Percentiles rank a stretch among this genome's conserved stretches.
These are phyloP conservation scores for Brenthis hecate DNA, from an alignment of 2,888 invertebrate genomes.

Conservation along the genomic window DNA sequence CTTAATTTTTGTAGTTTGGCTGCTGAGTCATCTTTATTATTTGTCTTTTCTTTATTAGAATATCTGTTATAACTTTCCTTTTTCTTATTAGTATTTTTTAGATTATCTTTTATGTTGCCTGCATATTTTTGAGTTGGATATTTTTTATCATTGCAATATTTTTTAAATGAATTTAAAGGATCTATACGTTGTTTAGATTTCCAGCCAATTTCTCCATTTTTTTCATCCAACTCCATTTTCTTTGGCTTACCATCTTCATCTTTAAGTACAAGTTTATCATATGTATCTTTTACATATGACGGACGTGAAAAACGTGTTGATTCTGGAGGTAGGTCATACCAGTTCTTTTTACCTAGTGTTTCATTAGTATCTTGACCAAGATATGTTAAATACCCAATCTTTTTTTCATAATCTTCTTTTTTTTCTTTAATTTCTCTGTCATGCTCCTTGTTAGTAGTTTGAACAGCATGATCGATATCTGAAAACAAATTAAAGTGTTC, in stretches of 20 bases:
- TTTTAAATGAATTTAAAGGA: slow-evolving; percentile 88
- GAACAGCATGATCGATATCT: slow-evolving; percentile 89
- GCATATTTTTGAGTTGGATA: slow-evolving; percentile 41
- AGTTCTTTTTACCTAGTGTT: slow-evolving; percentile 90
- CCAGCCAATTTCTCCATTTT: slow-evolving; percentile 84
- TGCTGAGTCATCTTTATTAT: slow-evolving; percentile 54
- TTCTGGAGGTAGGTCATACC: slow-evolving; percentile 91
- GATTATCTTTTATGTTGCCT: slow-evolving; percentile 43
- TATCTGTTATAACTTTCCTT: slow-evolving; percentile 50
- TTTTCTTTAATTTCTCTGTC: slow-evolving; percentile 95
- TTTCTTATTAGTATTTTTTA: slow-evolving; percentile 50
- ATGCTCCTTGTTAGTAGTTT: slow-evolving; percentile 91
- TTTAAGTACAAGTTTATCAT: slow-evolving; percentile 71
- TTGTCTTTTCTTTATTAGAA: slow-evolving; percentile 39
- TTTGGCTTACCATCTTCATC: slow-evolving; percentile 74
- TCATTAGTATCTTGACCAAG: slow-evolving; percentile 96
- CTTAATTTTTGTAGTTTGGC: slow-evolving; percentile 85
- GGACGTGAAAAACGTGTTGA: slow-evolving; percentile 65
- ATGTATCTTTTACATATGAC: slow-evolving; percentile 68
- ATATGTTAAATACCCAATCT: slow-evolving; percentile 97
- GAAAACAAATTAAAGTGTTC: slow-evolving; percentile 93
- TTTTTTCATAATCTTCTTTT: slow-evolving; percentile 97
- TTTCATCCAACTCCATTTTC: slow-evolving; percentile 58
- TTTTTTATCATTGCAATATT: slow-evolving; percentile 55
- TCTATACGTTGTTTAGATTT: slow-evolving; percentile 87